Evolutionary conservation across 2,113 vertebrate genomes (phyloP).

Genomic region (Saccopteryx leptura): DNA sequence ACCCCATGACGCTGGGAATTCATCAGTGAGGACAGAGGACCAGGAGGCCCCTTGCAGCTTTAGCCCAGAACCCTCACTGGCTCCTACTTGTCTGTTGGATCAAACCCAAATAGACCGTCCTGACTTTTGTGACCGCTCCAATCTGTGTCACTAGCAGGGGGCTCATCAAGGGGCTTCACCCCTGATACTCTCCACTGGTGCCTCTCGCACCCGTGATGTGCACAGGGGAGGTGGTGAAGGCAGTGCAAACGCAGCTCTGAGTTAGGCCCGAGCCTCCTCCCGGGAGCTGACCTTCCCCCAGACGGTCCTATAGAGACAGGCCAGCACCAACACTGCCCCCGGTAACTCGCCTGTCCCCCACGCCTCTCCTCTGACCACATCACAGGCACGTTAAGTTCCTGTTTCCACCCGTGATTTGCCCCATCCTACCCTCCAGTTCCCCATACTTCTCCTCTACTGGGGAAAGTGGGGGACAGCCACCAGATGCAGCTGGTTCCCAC

Average conservation of each 20-base stretch:
- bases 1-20: background rate
- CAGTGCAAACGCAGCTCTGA: background rate
- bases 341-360: background rate
- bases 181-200: background rate
- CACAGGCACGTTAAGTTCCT: background rate
- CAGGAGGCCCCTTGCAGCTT: background rate
- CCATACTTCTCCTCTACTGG: background rate
- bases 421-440: background rate
- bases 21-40: background rate
- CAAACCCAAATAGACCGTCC: background rate
- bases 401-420: background rate
- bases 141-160: background rate
- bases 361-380: background rate
- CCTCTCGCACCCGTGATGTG: background rate
- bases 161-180: background rate
- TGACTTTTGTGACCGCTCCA: background rate
- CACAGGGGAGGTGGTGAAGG: accelerated
- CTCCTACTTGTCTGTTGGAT: background rate
- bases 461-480: background rate
- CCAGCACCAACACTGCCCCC: background rate
- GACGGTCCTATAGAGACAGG: background rate
- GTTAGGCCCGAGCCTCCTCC: background rate
- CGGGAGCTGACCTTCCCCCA: background rate
- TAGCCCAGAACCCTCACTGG: background rate
- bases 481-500: background rate